phyloP scores from a whole-genome alignment of 2,113 vertebrate species.

The Petroica traversi region DNA sequence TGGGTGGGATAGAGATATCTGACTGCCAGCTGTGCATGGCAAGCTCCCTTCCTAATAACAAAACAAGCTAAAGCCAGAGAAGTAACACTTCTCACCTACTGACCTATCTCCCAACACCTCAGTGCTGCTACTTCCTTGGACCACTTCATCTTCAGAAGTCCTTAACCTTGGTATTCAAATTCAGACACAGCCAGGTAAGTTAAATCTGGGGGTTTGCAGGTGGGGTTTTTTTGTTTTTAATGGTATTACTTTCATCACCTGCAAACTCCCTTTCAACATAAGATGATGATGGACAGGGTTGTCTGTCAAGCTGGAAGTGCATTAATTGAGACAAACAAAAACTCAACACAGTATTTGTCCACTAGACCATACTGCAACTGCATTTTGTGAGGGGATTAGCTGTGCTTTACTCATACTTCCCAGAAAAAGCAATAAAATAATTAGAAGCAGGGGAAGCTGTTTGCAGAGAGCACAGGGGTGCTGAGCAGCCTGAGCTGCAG shows the following conservation, averaged over 20 bases:
- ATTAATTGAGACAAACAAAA: not conserved
- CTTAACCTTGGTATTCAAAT: not conserved
- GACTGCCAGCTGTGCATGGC: not conserved
- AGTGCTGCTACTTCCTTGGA: fast-evolving
- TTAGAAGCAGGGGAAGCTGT: not conserved
- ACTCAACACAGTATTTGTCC: not conserved
- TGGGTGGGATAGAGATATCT: not conserved
- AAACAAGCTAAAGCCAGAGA: not conserved
- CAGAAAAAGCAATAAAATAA: not conserved
- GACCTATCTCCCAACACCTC: too few relatives aligned
- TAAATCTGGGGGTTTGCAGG: fast-evolving
- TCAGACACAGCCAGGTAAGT: not conserved
- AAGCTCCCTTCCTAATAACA: not conserved
- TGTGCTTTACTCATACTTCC: not conserved
- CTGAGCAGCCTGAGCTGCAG: not conserved
- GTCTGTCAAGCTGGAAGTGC: not conserved
- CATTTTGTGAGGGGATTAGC: not conserved
- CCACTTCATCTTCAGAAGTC: not conserved
- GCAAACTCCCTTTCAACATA: not conserved
- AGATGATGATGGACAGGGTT: not conserved
- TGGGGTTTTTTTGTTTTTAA: not conserved
- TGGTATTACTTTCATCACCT: not conserved
- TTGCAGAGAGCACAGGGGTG: not conserved
- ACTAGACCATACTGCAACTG: not conserved
- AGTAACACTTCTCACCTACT: not conserved